Evolutionary conservation across 2,797 vertebrate species (phyloP), one percentile per base, ranked within the genome.

Genomic region (Sebastes hopkinsi): DNA sequence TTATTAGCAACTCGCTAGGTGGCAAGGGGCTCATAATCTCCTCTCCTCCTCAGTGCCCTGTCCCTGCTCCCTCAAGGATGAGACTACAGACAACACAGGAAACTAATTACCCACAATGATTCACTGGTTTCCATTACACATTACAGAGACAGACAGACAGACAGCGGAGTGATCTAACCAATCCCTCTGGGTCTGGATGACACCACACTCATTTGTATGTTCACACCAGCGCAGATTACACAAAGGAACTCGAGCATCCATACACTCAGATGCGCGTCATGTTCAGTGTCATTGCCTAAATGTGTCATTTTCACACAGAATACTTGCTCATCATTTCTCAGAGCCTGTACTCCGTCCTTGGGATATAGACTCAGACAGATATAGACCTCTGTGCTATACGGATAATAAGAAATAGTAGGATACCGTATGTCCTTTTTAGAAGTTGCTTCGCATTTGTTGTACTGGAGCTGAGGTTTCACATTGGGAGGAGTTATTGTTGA

Each of bases 81-180:
- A 82, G 46, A 55, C 74, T 66, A 54, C 30, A 77, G 77, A 81
- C 69, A 77, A 79, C 75, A 69, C 67, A 61, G 77, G 68, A 81
- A 87, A 82, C 77, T 79, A 87, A 91, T 91, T 84, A 87, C 65
- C 75, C 32, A 9, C 55, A 81, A 29, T 87, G 83, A 92, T 90
- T 90, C 87, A 90, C 80, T 77, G 80, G 83, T 82, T 90, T 92
- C 86, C 73, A 80, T 87, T 86, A 79, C 84, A 81, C 66, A 23
- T 82, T 30, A 70, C 72, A 77, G 55, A 68, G 50, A 70, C 23
- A 42, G 73, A 61, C 78, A 46, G 82, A 84, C 25, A 74, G 77
- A 87, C 82, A 67, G 77, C 58, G 16, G 20, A 75, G 55, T 84
- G 83, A 90, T 85, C 81, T 84, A 79, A 81, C 79, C 75, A 42